Base-by-base conservation (phyloP, 2,888 invertebrate species). In the Thymelicus acteon region DNA sequence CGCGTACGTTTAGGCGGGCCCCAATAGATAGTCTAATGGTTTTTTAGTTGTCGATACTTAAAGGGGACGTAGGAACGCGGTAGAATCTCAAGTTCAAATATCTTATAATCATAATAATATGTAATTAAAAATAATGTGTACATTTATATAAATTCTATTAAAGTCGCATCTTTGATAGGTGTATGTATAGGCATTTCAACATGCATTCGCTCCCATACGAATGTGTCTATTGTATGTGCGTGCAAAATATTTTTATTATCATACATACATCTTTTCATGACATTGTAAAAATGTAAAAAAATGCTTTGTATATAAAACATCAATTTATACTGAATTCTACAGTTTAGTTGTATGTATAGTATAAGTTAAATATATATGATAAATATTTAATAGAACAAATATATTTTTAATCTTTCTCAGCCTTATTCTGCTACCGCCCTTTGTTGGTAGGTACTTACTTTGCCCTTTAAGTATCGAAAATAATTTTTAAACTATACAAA, bases 381-480 rank as follows among this genome's bases (percentile, higher is more conserved):
- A 15, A 54, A 7, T 54, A 54, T 54, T 6, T 15, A 19, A 8
- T 19, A 54, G 19, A 8, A 54, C 15, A 54, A 54, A 54, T 15
- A 19, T 15, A 7, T 15, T 54, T 19, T 8, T 54, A 6, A 15
- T 15, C 19, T 8, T 48, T 48, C 47, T 48, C 40, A 8, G 40
- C 8, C 40, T 40, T 40, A 40, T 8, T 40, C 40, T 40, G 52
- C 39, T 39, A 52, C 40, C 39, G 40, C 40, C 24, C 7, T 60
- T 37, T 37, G 2, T 40, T 24, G 40, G 64, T 64, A 19, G n/a
- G n/a, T n/a, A 64, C 64, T 64, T 62, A 40, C 19, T 47, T 61
- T 47, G 24, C 64, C 64, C 64, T 64, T 64, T 64, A 40, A 54
- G 64, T 64, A 64, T 64, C 64, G 64, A 64, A 48, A 31, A 13